phyloP scores from a whole-genome alignment of 2,797 vertebrate species.

The Podarcis lilfordi region DNA sequence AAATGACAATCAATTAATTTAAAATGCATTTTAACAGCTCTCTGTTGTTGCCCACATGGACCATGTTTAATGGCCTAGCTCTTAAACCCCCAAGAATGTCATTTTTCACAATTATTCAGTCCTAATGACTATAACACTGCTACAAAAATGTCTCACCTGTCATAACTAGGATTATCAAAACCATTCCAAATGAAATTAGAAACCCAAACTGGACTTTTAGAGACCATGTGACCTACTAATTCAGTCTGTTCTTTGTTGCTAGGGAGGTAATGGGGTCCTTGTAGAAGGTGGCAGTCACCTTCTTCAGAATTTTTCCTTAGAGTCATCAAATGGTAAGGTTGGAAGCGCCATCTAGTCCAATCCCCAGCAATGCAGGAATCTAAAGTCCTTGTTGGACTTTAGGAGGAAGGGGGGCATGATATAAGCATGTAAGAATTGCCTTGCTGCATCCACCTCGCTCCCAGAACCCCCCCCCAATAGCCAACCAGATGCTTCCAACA shows the following conservation, averaged over 20 bases:
- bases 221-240: slow-evolving; percentile 1
- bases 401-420: too few species aligned
- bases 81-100: slow-evolving; percentile 50
- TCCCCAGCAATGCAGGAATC: too few species aligned
- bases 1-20: slow-evolving; percentile 68
- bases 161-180: slow-evolving; percentile 26
- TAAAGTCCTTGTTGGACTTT: not conserved
- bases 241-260: not conserved
- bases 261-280: not conserved
- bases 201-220: slow-evolving; percentile 11
- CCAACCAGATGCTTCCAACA: not conserved
- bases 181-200: slow-evolving; percentile 18
- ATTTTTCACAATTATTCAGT: slow-evolving; percentile 35
- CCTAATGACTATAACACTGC: slow-evolving; percentile 24
- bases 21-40: slow-evolving; percentile 57
- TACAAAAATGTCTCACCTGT: slow-evolving; percentile 34
- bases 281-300: not conserved
- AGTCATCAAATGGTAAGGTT: too few species aligned
- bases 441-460: not conserved
- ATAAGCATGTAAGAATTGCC: not conserved
- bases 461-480: too few species aligned
- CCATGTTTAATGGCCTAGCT: slow-evolving; percentile 45
- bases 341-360: too few species aligned
- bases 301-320: not conserved
- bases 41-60: slow-evolving; percentile 43